Evolutionary conservation across 2,113 vertebrate species (phyloP), one percentile per base, ranked within the genome.

Genomic region (Nipponia nippon): DNA sequence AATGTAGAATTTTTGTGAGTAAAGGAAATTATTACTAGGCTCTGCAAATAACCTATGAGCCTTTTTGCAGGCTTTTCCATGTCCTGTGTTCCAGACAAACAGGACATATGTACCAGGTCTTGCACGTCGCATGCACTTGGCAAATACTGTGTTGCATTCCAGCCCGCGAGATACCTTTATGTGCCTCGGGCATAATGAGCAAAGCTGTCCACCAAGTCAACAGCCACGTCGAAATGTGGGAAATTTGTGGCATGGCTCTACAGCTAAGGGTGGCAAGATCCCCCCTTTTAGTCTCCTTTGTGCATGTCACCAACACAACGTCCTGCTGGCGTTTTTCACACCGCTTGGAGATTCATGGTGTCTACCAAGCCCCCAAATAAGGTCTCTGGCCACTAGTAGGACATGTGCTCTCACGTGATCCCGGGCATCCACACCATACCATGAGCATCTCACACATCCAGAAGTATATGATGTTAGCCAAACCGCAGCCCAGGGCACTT

Each of bases 161-260:
- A 67, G 6, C 19, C 38, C 8, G 2, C 0, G 0, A 83, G n/a
- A 61, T 1, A 27, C 29, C 38, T 66, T 53, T 0, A 0, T 26
- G 47, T 47, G 15, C 32, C 79, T 59, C 52, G 76, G 12, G 10
- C 22, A 50, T 9, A 67, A 53, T 1, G 7, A 80, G 32, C 21
- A 71, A 42, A 86, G 49, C 8, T 16, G 44, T 20, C 63, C 36
- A 36, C 32, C 29, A 67, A 27, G 17, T 20, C 63, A 65, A 42
- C 5, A 34, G 32, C 20, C 44, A 22, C 0, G 0, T 1, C 1
- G 1, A 50, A 83, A 69, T 11, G 12, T 44, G 80, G 32, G 46
- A 58, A 42, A 52, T 46, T 0, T 46, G 27, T 40, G 56, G 16
- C 83, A 75, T 5, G 0, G 22, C 8, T 79, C 52, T 85, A 46